Base-by-base conservation (phyloP, 2,113 vertebrate species). In the Albula glossodonta region DNA sequence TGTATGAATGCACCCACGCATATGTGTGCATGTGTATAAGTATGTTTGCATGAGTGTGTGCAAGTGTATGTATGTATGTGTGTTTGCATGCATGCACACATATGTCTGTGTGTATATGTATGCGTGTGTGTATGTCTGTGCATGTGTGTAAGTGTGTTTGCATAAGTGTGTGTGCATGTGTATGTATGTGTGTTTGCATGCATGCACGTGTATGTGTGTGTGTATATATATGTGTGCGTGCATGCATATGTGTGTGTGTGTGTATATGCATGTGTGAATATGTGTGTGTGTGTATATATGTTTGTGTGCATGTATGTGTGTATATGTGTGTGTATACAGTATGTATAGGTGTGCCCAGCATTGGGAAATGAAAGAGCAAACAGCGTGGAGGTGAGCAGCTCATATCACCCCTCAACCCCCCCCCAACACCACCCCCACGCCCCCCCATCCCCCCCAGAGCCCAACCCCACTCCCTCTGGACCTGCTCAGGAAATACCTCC, bases 401-500 rank as follows among this genome's bases (percentile, higher is more conserved):
- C 31, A 41, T 41, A 41, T 41, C 31, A 41, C 31, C 31, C 31
- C 31, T 41, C 31, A 41, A 1, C 31, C 31, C 31, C 31, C 31
- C 31, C 31, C 1, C 31, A 41, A 41, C 31, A n/a, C n/a, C n/a
- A n/a, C n/a, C n/a, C n/a, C n/a, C n/a, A n/a, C n/a, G n/a, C 31
- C 31, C 31, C 31, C 31, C 31, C 31, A 41, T 41, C 31, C 31
- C 31, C 1, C 0, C 31, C 31, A 41, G 31, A 60, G 56, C 10
- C 12, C 17, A 60, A 0, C 3, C 56, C 3, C 4, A 11, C 86
- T 90, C 90, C 88, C 83, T 81, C 88, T 88, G 31, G 31, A 1
- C 31, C 31, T 41, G 31, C 31, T 41, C 31, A 41, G 31, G 31
- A 41, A 41, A 41, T 41, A 85, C 6, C 63, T n/a, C 22, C 19